Evolutionary conservation across 2,888 invertebrate species (phyloP).

Genomic region (Xestia rhomboidea): DNA sequence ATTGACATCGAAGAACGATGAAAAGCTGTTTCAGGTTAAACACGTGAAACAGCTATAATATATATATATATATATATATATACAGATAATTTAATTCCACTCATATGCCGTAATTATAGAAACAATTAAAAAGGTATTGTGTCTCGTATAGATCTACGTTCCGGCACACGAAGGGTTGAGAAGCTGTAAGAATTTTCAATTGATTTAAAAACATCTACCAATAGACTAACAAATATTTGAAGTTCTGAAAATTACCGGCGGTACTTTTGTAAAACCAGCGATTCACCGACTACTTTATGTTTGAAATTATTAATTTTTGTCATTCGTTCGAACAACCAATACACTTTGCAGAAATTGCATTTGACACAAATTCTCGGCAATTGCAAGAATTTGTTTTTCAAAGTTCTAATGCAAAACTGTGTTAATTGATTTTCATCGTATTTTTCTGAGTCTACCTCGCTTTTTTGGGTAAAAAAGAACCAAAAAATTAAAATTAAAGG

Average conservation of each 20-base stretch:
- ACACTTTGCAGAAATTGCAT: conserved; percentile 12
- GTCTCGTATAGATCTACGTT: too few species aligned
- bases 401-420: neutral
- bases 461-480: neutral
- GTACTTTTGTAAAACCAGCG: neutral
- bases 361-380: conserved; percentile 7
- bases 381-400: neutral
- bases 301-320: conserved; percentile 11
- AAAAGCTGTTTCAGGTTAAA: neutral
- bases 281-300: neutral
- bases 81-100: too few species aligned
- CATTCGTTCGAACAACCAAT: neutral
- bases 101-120: too few species aligned
- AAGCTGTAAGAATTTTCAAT: neutral
- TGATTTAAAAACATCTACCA: neutral
- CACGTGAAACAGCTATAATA: neutral
- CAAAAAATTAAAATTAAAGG: neutral
- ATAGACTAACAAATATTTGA: neutral
- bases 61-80: too few species aligned
- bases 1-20: neutral
- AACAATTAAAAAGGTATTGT: too few species aligned
- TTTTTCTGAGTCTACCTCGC: neutral
- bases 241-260: neutral
- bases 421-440: neutral
- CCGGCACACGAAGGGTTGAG: too few species aligned